These are phyloP conservation scores for Egretta garzetta DNA, from an alignment of 2,113 vertebrate genomes.

Conservation along the genomic window DNA sequence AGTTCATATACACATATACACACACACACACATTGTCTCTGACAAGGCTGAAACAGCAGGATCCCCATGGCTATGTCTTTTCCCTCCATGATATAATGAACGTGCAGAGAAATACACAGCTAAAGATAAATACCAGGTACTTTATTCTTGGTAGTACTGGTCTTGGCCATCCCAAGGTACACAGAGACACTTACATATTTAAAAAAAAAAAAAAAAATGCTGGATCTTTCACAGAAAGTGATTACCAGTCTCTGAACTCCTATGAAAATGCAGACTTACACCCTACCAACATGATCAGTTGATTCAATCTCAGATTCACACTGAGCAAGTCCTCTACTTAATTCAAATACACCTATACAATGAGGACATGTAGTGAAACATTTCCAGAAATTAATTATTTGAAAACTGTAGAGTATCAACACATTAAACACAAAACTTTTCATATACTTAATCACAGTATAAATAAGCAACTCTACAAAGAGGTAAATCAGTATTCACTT, in stretches of 20 bases:
- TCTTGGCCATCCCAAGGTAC: background rate
- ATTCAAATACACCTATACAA: background rate
- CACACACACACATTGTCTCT: background rate
- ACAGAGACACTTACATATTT: background rate
- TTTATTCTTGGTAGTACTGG: background rate
- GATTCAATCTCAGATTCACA: background rate
- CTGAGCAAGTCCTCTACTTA: background rate
- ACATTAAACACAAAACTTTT: background rate
- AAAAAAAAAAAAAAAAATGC: background rate
- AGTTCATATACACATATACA: background rate
- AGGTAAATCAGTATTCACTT: constrained; percentile 26
- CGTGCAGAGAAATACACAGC: background rate
- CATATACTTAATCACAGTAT: background rate
- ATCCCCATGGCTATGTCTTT: background rate
- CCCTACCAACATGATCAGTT: background rate
- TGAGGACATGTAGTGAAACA: background rate
- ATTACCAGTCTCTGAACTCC: background rate
- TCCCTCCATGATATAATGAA: background rate
- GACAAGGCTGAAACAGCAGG: background rate
- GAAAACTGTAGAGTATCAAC: background rate
- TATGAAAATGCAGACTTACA: background rate
- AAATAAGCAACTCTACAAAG: background rate
- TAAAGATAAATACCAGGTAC: background rate
- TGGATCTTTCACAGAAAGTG: background rate
- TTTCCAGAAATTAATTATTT: background rate